A percentile compares a stretch with the other conserved stretches of the same genome.
Conservation (phyloP, 2,797 vertebrate species). For the Siniperca obscura region DNA sequence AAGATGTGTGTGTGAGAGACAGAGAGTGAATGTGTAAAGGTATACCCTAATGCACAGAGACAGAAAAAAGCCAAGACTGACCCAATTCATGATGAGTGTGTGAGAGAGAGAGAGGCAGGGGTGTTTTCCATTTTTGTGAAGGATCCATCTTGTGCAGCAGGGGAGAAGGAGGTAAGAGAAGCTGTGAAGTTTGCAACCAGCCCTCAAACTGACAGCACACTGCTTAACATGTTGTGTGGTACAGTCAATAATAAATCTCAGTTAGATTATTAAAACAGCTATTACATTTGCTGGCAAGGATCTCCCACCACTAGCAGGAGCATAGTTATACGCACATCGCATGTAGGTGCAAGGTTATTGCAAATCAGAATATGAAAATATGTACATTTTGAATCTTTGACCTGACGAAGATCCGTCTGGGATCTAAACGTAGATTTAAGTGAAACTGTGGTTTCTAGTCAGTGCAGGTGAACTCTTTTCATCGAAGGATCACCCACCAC, state of each 20-base stretch:
- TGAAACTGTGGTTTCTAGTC: neutral
- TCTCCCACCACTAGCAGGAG: neutral
- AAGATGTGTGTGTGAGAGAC: conserved; percentile 38
- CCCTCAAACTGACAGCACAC: conserved; percentile 31
- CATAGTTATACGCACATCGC: neutral
- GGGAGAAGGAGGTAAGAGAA: conserved; percentile 53
- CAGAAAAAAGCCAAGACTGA: conserved; percentile 55
- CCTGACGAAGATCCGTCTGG: no score
- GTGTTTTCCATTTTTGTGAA: conserved; percentile 75
- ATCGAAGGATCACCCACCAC: no score
- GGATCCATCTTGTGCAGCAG: conserved; percentile 80
- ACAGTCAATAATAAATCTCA: neutral
- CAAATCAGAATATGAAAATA: neutral
- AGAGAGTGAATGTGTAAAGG: conserved; percentile 42
- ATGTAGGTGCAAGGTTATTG: neutral
- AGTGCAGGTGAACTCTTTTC: no score
- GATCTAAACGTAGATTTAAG: no score
- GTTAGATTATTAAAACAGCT: neutral
- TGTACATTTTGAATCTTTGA: no score
- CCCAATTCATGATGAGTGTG: conserved; percentile 62
- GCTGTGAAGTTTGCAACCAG: conserved; percentile 45
- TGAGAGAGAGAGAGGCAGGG: conserved; percentile 27
- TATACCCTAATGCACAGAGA: conserved; percentile 60
- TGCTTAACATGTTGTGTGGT: conserved; percentile 11
- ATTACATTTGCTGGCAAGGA: neutral